phyloP scores from a whole-genome alignment of 2,888 invertebrate species.

The Andrena chrysosceles region DNA sequence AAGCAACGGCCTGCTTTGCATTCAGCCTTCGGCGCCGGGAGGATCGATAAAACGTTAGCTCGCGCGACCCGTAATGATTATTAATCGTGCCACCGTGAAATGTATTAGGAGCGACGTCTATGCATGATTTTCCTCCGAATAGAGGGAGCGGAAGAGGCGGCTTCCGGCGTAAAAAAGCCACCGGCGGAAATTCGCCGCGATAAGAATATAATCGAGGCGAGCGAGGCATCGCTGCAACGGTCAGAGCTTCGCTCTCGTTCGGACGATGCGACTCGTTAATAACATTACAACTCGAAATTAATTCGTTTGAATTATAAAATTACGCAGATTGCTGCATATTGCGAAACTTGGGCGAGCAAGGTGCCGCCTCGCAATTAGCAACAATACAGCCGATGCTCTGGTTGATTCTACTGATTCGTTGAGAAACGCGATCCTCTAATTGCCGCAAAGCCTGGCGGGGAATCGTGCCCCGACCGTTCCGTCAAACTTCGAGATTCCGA shows the following conservation, averaged over 20 bases:
- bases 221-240: constrained; percentile 21
- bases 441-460: not conserved
- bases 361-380: too few relatives aligned
- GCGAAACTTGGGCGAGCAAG: too few relatives aligned
- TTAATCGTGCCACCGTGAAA: constrained; percentile 48
- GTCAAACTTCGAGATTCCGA: constrained; percentile 21
- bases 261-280: constrained; percentile 26
- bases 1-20: constrained; percentile 31
- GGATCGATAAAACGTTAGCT: constrained; percentile 38
- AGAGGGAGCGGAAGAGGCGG: constrained; percentile 71
- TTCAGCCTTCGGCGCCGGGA: constrained; percentile 21
- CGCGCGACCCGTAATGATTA: constrained; percentile 51
- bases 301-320: not conserved
- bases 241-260: not conserved
- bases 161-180: constrained; percentile 73
- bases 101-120: constrained; percentile 46
- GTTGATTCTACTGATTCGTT: not conserved
- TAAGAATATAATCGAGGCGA: constrained; percentile 68
- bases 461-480: not conserved
- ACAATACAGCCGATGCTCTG: too few relatives aligned
- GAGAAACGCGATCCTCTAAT: constrained; percentile 2
- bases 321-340: too few relatives aligned
- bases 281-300: constrained; percentile 31
- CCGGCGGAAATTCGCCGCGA: constrained; percentile 70
- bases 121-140: constrained; percentile 36